Conservation (phyloP, 1,140 invertebrate genomes). For the Brachionus rubens region DNA sequence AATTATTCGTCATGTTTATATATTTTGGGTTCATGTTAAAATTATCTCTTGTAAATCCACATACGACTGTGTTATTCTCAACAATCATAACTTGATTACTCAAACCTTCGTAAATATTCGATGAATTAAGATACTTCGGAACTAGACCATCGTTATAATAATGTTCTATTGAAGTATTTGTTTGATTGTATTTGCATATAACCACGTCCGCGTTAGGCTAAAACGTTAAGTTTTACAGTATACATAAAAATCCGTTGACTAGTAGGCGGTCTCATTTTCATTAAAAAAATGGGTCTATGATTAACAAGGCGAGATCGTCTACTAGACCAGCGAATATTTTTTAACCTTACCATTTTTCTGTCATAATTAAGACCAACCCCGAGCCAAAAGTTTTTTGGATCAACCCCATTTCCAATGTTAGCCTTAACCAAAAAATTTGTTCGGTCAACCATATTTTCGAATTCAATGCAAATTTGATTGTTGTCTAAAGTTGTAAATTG, state of each 20-base stretch:
- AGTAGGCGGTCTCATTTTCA: no score
- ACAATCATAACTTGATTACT: neutral
- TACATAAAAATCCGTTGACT: neutral
- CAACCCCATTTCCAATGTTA: neutral
- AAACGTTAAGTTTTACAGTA: neutral
- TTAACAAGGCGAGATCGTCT: no score
- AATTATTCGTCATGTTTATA: neutral
- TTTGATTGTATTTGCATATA: neutral
- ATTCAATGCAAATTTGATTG: neutral
- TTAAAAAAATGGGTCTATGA: no score
- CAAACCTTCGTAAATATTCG: neutral
- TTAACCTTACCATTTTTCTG: neutral
- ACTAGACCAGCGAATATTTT: no score
- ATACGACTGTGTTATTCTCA: neutral
- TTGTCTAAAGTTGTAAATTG: neutral
- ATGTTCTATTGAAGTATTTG: neutral
- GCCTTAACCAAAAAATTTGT: neutral
- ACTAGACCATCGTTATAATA: neutral
- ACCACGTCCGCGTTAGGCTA: neutral
- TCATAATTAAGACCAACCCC: neutral
- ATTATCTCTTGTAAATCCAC: neutral
- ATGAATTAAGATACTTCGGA: neutral
- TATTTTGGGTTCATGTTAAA: neutral
- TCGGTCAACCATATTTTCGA: neutral
- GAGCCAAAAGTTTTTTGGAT: neutral